Percentiles rank a stretch among this genome's conserved stretches.
Evolutionary conservation across 2,797 vertebrate genomes (phyloP).

Genomic region (Myripristis murdjan): DNA sequence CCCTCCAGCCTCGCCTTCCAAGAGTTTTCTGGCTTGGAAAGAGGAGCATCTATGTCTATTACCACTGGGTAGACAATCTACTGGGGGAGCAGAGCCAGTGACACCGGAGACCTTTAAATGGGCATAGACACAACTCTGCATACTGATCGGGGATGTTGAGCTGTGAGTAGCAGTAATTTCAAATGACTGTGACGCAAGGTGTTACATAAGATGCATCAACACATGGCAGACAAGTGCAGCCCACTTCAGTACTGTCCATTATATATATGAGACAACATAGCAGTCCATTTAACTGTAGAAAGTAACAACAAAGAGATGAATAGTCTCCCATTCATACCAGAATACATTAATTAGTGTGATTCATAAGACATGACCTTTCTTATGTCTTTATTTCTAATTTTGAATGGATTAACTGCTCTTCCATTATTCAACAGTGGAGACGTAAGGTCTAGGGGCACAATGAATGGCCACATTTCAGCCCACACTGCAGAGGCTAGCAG

Average conservation of each 20-base stretch:
- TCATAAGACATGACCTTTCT: conserved; percentile 15
- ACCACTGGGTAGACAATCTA: conserved; percentile 43
- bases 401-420: conserved; percentile 9
- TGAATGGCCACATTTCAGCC: conserved; percentile 41
- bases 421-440: not conserved
- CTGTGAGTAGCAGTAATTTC: conserved; percentile 38
- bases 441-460: conserved; percentile 17
- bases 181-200: conserved; percentile 12
- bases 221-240: not conserved
- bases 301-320: not conserved
- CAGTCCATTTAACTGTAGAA: conserved; percentile 6
- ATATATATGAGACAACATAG: conserved; percentile 18
- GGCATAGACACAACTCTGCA: conserved; percentile 30
- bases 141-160: conserved; percentile 61
- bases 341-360: conserved; percentile 3
- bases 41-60: conserved; percentile 24
- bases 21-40: conserved; percentile 8
- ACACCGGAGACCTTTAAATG: conserved; percentile 50
- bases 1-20: not conserved
- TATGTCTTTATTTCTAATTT: conserved; percentile 3
- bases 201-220: conserved; percentile 16
- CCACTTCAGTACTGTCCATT: conserved; percentile 21
- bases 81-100: conserved; percentile 16
- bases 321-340: not conserved
- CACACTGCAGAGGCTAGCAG: conserved; percentile 37